Evolutionary conservation across 92 coral and sea anemone species (phyloP).

Genomic region (Pocillopora meandrina): DNA sequence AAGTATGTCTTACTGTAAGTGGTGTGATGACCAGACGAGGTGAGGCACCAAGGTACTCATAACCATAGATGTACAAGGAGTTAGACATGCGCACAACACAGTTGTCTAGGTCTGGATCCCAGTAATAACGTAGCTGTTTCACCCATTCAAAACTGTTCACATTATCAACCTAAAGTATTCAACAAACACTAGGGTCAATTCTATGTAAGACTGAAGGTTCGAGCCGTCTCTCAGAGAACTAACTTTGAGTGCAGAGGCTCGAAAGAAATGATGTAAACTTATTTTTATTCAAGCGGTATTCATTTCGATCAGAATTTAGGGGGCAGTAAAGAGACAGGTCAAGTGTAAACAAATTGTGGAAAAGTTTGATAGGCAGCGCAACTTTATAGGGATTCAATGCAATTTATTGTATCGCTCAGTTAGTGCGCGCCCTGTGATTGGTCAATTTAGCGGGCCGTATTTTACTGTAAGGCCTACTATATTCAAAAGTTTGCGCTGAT

Average conservation of each 20-base stretch:
- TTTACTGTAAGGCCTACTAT: too few relatives aligned
- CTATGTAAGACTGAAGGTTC: not conserved
- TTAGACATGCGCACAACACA: constrained; percentile 99
- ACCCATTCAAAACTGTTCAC: constrained; percentile 98
- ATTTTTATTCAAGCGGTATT: too few relatives aligned
- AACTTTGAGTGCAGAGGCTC: not conserved
- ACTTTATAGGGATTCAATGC: too few relatives aligned
- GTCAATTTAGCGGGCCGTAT: too few relatives aligned
- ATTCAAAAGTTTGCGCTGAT: too few relatives aligned
- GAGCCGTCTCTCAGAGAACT: not conserved
- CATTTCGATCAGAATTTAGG: too few relatives aligned
- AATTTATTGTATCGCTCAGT: too few relatives aligned
- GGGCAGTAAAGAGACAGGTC: too few relatives aligned
- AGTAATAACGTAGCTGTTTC: constrained; percentile 96
- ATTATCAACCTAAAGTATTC: constrained; percentile 76
- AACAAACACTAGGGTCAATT: not conserved
- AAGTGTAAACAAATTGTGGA: too few relatives aligned
- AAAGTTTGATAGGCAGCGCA: too few relatives aligned
- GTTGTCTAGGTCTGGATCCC: constrained; percentile 99
- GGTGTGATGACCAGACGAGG: constrained; percentile 98
- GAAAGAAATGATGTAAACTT: too few relatives aligned
- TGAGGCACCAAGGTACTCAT: constrained; percentile 98
- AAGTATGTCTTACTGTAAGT: constrained; percentile 73
- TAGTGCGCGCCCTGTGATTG: too few relatives aligned
- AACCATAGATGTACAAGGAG: constrained; percentile 96